Evolutionary conservation across 2,888 invertebrate species (phyloP).

Genomic region (Eurois occulta): DNA sequence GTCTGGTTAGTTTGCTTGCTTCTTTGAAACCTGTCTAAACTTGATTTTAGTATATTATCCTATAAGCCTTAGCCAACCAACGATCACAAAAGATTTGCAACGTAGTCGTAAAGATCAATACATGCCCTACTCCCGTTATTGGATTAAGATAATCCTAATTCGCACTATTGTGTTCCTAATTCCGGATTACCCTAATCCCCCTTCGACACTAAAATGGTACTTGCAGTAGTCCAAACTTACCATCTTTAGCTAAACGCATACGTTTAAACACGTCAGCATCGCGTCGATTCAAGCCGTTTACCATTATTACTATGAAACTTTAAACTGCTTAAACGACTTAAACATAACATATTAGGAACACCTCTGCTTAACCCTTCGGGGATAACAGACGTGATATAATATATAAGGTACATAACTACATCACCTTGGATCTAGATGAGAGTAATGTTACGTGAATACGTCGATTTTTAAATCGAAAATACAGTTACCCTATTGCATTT

Average conservation of each 20-base stretch:
- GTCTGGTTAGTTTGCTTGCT: too few relatives aligned
- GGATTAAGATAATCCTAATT: constrained; percentile 29
- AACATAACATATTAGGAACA: background rate
- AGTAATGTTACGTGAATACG: background rate
- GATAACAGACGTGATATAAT: too few relatives aligned
- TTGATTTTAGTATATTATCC: background rate
- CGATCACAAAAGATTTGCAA: background rate
- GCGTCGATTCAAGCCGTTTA: background rate
- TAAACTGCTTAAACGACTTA: background rate
- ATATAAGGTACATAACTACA: too few relatives aligned
- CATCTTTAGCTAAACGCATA: background rate
- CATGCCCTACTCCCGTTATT: background rate
- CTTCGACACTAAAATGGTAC: constrained; percentile 12
- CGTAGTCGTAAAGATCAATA: constrained; percentile 5
- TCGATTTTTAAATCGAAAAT: background rate
- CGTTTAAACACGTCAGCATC: background rate
- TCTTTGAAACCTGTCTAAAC: too few relatives aligned
- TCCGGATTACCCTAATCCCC: constrained; percentile 25
- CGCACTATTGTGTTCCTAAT: constrained; percentile 13
- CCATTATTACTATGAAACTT: background rate
- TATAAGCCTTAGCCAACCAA: background rate
- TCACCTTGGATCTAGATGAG: too few relatives aligned
- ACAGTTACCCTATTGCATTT: background rate
- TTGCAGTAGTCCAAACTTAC: background rate
- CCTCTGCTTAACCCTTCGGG: background rate